These are phyloP conservation scores for Malurus splendens DNA, from an alignment of 2,797 vertebrate species.

Conservation along the genomic window DNA sequence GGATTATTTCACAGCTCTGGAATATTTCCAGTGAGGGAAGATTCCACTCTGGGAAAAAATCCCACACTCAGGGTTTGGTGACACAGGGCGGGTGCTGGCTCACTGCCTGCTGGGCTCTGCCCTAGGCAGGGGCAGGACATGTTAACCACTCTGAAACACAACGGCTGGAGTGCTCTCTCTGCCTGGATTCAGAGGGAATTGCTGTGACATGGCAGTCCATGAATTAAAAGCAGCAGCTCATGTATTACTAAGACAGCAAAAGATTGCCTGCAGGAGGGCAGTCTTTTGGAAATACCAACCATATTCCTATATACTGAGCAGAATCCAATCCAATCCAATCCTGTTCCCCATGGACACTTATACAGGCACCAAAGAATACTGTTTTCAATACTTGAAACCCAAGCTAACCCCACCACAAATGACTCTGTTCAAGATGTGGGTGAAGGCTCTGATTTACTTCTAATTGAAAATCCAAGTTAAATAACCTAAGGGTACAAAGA, in stretches of 20 bases:
- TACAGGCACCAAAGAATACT: neutral
- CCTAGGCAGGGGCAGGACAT: neutral
- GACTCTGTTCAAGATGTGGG: neutral
- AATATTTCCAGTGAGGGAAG: neutral
- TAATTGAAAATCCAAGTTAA: slow-evolving; percentile 25
- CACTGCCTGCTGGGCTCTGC: neutral
- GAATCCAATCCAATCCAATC: neutral
- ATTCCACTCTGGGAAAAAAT: neutral
- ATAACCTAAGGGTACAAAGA: neutral
- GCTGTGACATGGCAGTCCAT: neutral
- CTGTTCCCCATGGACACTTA: neutral
- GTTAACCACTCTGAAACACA: neutral
- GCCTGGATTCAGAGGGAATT: neutral
- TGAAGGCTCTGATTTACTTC: neutral
- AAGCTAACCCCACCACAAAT: neutral
- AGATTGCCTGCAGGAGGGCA: neutral
- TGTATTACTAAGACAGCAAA: neutral
- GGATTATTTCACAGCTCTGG: neutral
- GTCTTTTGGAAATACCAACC: neutral
- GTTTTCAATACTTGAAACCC: neutral
- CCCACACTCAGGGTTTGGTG: neutral
- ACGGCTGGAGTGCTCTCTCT: no score
- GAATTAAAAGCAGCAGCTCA: neutral
- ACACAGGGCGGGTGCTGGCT: neutral
- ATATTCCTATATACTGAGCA: neutral